Evolutionary conservation across 2,113 vertebrate genomes (phyloP).

Genomic region (Glaucidium brasilianum): DNA sequence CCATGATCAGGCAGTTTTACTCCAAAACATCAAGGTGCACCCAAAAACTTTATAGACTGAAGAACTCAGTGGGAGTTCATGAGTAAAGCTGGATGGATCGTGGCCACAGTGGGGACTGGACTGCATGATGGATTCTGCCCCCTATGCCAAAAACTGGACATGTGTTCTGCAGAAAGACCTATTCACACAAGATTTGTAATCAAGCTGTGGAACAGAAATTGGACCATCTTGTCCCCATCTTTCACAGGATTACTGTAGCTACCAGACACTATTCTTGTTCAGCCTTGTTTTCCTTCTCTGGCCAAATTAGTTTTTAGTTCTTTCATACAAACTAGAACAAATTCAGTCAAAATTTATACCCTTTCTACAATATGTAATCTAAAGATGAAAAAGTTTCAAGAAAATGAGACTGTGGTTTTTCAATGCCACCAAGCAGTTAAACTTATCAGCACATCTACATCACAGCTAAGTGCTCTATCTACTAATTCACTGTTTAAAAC

Average conservation of each 20-base stretch:
- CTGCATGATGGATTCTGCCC: neutral
- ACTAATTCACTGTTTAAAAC: neutral
- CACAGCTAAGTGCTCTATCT: neutral
- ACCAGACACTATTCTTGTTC: neutral
- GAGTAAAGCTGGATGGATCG: neutral
- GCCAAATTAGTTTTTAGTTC: neutral
- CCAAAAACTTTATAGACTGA: neutral
- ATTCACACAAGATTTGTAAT: neutral
- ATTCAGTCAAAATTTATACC: neutral
- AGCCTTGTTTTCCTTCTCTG: neutral
- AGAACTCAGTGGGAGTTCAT: neutral
- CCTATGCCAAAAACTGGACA: neutral
- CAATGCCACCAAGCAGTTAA: neutral
- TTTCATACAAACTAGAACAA: neutral
- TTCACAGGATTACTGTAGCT: neutral
- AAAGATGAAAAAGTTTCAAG: neutral
- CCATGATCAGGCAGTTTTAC: neutral
- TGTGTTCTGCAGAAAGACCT: neutral
- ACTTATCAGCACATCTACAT: neutral
- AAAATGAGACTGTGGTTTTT: neutral
- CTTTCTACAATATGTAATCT: neutral
- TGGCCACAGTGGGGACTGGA: neutral
- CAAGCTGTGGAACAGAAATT: neutral
- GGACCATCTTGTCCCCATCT: neutral
- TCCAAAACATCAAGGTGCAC: neutral